Conservation (phyloP, 2,888 invertebrate genomes). For the Mactromeris polynyma region DNA sequence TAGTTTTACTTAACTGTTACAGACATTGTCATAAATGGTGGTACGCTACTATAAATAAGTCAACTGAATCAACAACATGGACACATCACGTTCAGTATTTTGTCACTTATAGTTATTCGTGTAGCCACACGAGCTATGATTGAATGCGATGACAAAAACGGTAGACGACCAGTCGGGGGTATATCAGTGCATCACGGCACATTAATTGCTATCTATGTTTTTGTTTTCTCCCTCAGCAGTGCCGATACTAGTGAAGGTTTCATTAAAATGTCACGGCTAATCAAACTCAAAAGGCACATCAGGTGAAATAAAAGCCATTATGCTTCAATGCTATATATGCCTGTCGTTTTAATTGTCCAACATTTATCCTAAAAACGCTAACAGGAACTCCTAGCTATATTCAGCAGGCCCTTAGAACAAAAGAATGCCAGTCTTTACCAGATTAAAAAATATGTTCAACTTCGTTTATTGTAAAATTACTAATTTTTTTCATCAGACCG, state of each 20-base stretch:
- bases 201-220: constrained; percentile 37
- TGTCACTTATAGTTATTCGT: constrained; percentile 61
- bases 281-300: constrained; percentile 22
- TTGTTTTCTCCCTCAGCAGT: constrained; percentile 34
- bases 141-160: constrained; percentile 61
- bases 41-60: constrained; percentile 39
- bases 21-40: constrained; percentile 43
- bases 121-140: constrained; percentile 50
- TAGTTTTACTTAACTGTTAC: constrained; percentile 12
- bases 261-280: constrained; percentile 50
- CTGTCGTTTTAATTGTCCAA: background rate
- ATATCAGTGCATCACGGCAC: constrained; percentile 48
- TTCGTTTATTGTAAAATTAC: too few species aligned
- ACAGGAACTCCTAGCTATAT: too few species aligned
- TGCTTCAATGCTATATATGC: background rate
- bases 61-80: constrained; percentile 17
- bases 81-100: constrained; percentile 45
- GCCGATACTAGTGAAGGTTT: constrained; percentile 24
- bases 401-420: too few species aligned
- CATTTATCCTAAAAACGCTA: too few species aligned
- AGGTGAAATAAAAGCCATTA: background rate
- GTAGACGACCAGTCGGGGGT: constrained; percentile 61
- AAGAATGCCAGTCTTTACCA: too few species aligned
- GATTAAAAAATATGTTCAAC: too few species aligned
- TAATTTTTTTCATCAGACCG: too few species aligned